Evolutionary conservation across 2,888 invertebrate genomes (phyloP), one percentile per base, ranked within the genome.

Genomic region (Alloplasta piceator): DNA sequence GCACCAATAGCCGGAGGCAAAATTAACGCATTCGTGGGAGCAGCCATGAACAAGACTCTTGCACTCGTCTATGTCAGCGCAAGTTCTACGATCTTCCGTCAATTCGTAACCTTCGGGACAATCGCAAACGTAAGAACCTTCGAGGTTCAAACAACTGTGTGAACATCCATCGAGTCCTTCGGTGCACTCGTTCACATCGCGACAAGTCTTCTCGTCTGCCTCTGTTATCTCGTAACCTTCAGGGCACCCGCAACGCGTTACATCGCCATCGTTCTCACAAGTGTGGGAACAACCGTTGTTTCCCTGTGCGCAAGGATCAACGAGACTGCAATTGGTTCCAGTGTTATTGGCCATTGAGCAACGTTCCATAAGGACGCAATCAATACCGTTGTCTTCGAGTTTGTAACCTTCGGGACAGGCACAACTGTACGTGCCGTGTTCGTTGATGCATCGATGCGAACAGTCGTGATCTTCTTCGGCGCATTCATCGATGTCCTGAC

Each of bases 401-500:
- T 91, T 92, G 87, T 93, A 94, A 0, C 94, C 94, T 12, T 90
- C 82, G 1, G 92, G 91, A 87, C 95, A 95, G 80, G 92, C 90
- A 87, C 96, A 96, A 36, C 91, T 90, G 87, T 94, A 96, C 4
- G 94, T 94, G 16, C 95, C 95, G 38, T 92, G 87, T 0, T 93
- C 92, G 78, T 94, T 94, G 6, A 93, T 88, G 85, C 94, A 94
- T 55, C 87, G 86, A 82, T 93, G 93, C 9, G 93, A 93, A 86
- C 94, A 94, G 68, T 92, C 92, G 41, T 89, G 92, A 75, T 84
- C 86, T 41, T 85, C 86, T 5, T 86, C 93, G 86, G 93, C 91
- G 78, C 94, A 94, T 16, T 86, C 90, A 52, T 91, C 91, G 41
- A 92, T 85, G 10, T 92, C 85, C 50, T 60, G 72, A 16, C 85